Base-by-base conservation (phyloP, 2,113 vertebrate genomes). In the Phoenicopterus ruber region DNA sequence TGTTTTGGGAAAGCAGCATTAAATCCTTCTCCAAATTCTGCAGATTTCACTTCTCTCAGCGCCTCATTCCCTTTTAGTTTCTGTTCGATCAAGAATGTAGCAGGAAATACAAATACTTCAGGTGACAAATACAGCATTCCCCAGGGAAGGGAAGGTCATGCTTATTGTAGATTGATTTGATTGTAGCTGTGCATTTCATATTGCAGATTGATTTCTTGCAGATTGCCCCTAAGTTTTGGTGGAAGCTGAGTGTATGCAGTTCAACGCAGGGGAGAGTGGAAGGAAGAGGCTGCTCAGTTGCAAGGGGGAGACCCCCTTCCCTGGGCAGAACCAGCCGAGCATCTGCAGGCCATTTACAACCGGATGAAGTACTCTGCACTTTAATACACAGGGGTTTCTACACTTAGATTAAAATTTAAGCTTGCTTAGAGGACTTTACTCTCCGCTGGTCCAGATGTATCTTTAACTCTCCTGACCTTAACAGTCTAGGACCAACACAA, bases 331-430 rank as follows among this genome's bases (percentile, higher is more conserved):
- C 1, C 13, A 28, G 34, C 40, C 1, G 4, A 3, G 63, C 1
- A 40, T 2, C 38, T 15, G 22, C 34, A 18, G 46, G 36, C 40
- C 50, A 0, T 2, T 12, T 0, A 6, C 54, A 28, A 16, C 25
- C 9, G 4, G 40, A 1, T 1, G 26, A 4, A 34, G 32, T 0
- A 25, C 3, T 2, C 79, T 7, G 62, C 31, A 0, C 36, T 25
- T 10, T 2, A 11, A 5, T 0, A 6, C 0, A 7, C 46, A 3
- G 5, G 3, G 0, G 32, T 2, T 55, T 25, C 47, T 26, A n/a
- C 6, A 1, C 7, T 17, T 0, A 1, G 69, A 16, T 85, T 85
- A 89, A 79, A 74, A 17, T 76, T 24, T 93, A 88, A 94, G 11
- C 88, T 15, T 1, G 34, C 12, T 20, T 1, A 2, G 34, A 24